A percentile compares a stretch with the other conserved stretches of the same genome.
phyloP scores from a whole-genome alignment of 2,113 vertebrate genomes.

The Paradoxurus hermaphroditus region DNA sequence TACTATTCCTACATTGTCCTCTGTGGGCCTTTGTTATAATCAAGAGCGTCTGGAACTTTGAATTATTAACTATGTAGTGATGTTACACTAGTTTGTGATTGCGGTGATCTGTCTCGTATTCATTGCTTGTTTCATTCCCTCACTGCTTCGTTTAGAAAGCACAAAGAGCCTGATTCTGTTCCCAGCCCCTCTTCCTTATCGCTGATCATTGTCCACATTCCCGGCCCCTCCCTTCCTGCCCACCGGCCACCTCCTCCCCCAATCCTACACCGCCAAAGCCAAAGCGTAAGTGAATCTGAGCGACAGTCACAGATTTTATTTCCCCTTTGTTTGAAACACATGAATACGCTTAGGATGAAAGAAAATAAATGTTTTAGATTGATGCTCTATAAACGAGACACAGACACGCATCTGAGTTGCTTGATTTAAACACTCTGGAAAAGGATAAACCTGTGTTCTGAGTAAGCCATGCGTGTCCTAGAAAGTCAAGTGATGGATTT shows the following conservation, averaged over 20 bases:
- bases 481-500: background rate
- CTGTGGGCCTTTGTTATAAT: background rate
- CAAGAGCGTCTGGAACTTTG: background rate
- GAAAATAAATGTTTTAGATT: background rate
- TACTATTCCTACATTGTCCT: background rate
- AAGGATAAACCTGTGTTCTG: background rate
- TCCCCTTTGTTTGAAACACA: background rate
- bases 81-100: background rate
- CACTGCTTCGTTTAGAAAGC: background rate
- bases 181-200: background rate
- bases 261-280: accelerated
- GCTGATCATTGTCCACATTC: accelerated
- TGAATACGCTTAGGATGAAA: background rate
- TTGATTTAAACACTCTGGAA: background rate
- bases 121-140: background rate
- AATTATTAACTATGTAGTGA: background rate
- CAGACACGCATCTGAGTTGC: background rate
- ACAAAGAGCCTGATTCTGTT: background rate
- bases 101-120: background rate
- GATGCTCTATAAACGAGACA: background rate
- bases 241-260: too few species aligned
- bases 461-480: background rate
- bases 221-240: background rate
- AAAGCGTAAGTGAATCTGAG: background rate
- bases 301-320: background rate